Base-by-base conservation (phyloP, 2,888 invertebrate species). In the Synanthedon formicaeformis region DNA sequence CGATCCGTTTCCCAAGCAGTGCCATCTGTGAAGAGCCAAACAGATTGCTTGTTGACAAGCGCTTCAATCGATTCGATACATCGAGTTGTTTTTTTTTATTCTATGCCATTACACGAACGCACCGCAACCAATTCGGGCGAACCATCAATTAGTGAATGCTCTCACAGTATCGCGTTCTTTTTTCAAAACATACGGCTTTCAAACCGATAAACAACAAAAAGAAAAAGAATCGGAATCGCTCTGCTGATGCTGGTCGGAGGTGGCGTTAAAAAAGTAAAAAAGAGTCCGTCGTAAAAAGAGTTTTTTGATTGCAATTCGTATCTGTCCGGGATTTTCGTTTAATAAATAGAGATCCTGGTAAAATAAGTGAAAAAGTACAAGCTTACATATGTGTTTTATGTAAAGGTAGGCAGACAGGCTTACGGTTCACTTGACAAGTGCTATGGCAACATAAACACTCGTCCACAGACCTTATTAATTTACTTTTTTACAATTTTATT, bases 141-240 rank as follows among this genome's bases (percentile, higher is more conserved):
- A 66, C 71, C 71, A 74, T 81, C 83, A 83, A 84, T 84, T 82
- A 84, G 82, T 79, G 72, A 81, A 75, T 73, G 74, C 78, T 80
- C 78, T 78, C 75, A 78, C 76, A 76, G 69, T 71, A 69, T 67
- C 67, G 66, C 59, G 64, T 63, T 62, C 59, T 68, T 74, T 72
- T 69, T 68, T 73, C 67, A 68, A 76, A 80, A 80, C 75, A 75
- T 69, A 75, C 77, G 75, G 78, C 71, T 79, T 75, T 72, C 67
- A 66, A 68, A 78, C 67, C 67, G 68, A 71, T 67, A 65, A 63
- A 67, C 65, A 71, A 69, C 67, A 77, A 76, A 75, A 74, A 71
- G 66, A 67, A 65, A 64, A 65, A 60, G 66, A 65, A 64, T 58
- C 57, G 67, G 63, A 62, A 66, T 59, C 69, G 67, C 34, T 34